Base-by-base conservation (phyloP, 64 coral and sea anemone genomes). In the Platygyra sinensis region DNA sequence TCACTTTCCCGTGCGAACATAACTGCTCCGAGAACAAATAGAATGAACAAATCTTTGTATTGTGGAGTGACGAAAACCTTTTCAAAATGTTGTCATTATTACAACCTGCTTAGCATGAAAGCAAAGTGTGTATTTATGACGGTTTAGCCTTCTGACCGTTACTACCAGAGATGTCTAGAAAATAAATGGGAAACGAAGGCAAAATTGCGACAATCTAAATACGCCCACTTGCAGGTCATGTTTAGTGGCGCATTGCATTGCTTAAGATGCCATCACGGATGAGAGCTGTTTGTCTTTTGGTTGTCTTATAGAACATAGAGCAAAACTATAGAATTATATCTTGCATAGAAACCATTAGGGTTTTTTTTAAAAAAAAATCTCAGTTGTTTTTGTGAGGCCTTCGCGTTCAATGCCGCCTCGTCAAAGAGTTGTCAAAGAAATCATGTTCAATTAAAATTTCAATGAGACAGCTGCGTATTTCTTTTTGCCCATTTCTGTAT, bases 371-470 rank as follows among this genome's bases (percentile, higher is more conserved):
- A 36, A n/a, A 15, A 79, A 79, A 79, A 30, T 14, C 8, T 79
- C n/a, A 79, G 46, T 79, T 46, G 7, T 5, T 79, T 79, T 5
- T 29, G 10, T 79, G 50, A 25, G 13, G 76, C 46, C 51, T 19
- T 24, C 19, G 8, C 4, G 49, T 52, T 28, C n/a, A 55, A 79
- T 79, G 24, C 11, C 51, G 50, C 18, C 76, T 51, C 76, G 49
- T 79, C 76, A 79, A 55, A 79, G 42, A 30, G 31, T 25, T 79
- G 76, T 79, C 76, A 80, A 80, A 31, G 54, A 46, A 24, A 32
- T 85, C 20, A 51, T 71, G 63, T 85, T 32, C 55, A 72, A 71
- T 81, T 81, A 62, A 63, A 62, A 28, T 64, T 38, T 85, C 63
- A 71, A 51, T 85, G 62, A 12, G 18, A 17, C 15, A 38, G 60